Conservation (phyloP, 2,797 vertebrate species). For the Paedocypris micromegethes region DNA sequence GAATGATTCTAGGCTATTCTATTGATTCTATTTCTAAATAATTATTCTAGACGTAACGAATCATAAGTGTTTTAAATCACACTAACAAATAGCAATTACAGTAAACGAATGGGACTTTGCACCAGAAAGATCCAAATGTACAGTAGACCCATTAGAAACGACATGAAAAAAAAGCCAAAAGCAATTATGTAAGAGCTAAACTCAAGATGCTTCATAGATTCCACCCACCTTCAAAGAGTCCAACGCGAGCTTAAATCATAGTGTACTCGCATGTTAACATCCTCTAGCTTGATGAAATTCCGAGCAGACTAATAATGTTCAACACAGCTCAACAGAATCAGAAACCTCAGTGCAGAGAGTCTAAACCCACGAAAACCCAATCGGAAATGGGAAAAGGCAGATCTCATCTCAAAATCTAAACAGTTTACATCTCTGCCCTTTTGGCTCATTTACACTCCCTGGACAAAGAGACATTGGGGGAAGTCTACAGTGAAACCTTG, state of each 20-base stretch:
- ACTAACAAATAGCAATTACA: no score
- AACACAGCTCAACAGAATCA: not conserved
- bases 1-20: no score
- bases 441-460: conserved; percentile 44
- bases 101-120: no score
- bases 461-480: conserved; percentile 36
- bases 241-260: conserved; percentile 30
- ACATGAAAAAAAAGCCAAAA: not conserved
- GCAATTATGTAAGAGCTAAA: not conserved
- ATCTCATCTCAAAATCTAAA: conserved; percentile 48
- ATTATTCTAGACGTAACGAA: no score
- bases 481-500: no score
- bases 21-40: no score
- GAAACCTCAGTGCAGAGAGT: conserved; percentile 13
- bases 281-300: conserved; percentile 18
- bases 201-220: not conserved
- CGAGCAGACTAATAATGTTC: conserved; percentile 8
- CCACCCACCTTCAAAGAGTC: conserved; percentile 36
- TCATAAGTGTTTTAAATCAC: no score
- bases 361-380: conserved; percentile 22
- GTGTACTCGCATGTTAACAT: conserved; percentile 46
- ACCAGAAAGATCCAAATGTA: no score
- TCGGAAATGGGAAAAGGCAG: conserved; percentile 38
- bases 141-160: no score
- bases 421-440: conserved; percentile 44